Percentiles rank a stretch among this genome's conserved stretches.
These are phyloP conservation scores for Platysteira castanea DNA, from an alignment of 2,113 vertebrate genomes.

Conservation along the genomic window DNA sequence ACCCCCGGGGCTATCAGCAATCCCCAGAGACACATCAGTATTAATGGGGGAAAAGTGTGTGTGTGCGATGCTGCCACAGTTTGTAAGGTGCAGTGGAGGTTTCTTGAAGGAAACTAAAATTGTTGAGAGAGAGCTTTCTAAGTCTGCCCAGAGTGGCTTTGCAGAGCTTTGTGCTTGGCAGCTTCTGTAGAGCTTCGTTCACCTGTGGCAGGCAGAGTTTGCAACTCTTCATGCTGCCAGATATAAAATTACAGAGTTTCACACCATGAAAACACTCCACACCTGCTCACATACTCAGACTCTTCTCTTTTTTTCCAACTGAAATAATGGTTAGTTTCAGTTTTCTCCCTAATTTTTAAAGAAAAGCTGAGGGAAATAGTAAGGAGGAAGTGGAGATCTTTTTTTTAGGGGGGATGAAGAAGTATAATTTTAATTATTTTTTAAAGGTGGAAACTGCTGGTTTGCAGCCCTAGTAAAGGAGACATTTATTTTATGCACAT, in stretches of 20 bases:
- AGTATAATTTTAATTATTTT: background rate
- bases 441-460: background rate
- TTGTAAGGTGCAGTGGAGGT: background rate
- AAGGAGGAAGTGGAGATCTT: background rate
- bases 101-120: background rate
- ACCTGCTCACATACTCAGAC: background rate
- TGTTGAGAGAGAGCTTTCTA: background rate
- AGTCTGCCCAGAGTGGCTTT: background rate
- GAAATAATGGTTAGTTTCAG: background rate
- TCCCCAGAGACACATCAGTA: too few species aligned
- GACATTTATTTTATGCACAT: background rate
- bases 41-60: background rate
- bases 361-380: background rate
- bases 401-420: background rate
- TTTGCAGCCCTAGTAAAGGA: background rate
- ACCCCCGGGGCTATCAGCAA: background rate
- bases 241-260: background rate
- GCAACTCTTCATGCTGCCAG: background rate
- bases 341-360: background rate
- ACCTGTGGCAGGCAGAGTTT: background rate
- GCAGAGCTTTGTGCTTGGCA: background rate
- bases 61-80: background rate
- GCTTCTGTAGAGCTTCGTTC: background rate
- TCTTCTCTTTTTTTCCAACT: background rate
- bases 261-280: background rate